Percentiles rank a stretch among this genome's conserved stretches.
These are phyloP conservation scores for Metallyticus violacea DNA, from an alignment of 2,888 invertebrate genomes.

Conservation along the genomic window DNA sequence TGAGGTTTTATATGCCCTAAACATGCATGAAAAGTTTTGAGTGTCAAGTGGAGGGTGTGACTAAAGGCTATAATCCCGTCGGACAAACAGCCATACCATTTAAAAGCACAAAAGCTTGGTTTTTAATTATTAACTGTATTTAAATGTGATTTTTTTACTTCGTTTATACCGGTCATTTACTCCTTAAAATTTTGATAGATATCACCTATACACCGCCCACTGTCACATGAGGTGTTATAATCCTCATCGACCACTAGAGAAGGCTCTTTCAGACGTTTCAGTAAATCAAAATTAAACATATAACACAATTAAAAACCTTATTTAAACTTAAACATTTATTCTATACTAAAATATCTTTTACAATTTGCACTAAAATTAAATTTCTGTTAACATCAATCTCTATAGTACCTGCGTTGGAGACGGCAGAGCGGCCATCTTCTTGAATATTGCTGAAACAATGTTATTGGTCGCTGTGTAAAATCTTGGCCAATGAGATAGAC, in stretches of 20 bases:
- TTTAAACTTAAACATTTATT: neutral
- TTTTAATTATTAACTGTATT: neutral
- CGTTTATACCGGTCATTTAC: neutral
- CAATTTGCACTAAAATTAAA: neutral
- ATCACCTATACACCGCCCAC: neutral
- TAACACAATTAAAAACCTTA: neutral
- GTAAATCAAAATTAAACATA: neutral
- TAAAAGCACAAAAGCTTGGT: no score
- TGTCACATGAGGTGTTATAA: neutral
- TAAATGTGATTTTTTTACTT: neutral
- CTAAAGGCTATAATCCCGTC: neutral
- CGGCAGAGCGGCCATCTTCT: slow-evolving; percentile 81
- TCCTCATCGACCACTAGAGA: neutral
- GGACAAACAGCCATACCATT: neutral
- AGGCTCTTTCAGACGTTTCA: neutral
- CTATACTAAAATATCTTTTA: neutral
- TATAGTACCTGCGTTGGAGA: slow-evolving; percentile 76
- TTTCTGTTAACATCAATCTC: neutral
- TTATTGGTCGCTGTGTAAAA: slow-evolving; percentile 30
- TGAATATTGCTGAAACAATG: slow-evolving; percentile 19
- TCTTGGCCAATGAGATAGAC: slow-evolving; percentile 30
- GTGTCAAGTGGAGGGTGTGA: slow-evolving; percentile 15
- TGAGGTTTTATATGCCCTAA: neutral
- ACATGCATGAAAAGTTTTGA: neutral
- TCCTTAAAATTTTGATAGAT: neutral